Base-by-base conservation (phyloP, 2,113 vertebrate species). In the Chamaetylas fuelleborni region DNA sequence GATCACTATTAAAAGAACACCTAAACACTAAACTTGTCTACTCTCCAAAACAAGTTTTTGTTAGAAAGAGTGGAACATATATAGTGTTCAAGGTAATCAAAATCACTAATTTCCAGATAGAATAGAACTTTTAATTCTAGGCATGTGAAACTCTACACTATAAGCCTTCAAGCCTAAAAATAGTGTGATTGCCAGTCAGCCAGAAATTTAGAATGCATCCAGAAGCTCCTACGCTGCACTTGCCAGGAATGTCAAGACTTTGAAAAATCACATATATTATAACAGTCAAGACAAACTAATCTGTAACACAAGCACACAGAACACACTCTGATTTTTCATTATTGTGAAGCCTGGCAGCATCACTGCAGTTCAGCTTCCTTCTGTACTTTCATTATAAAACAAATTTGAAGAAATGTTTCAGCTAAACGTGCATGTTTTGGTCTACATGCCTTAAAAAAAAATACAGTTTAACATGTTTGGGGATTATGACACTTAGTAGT, bases 231-330 rank as follows among this genome's bases (percentile, higher is more conserved):
- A 96, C 80, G 15, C 94, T 45, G 67, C 79, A 61, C 91, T 97
- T 88, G 76, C 95, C 86, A 95, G 86, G 88, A 97, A 97, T 81
- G 91, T 86, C 88, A 95, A 92, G 94, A 93, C 95, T 95, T 86
- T 70, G 82, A 97, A 95, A 95, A 96, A 85, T 83, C 76, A 70
- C 82, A 77, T 79, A 69, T 36, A 81, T 70, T 88, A 8, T 33
- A 94, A 88, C 67, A 92, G 72, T 83, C 71, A 93, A 93, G 92
- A 94, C 82, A 82, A 92, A 92, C 88, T 90, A 70, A 88, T 90
- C 82, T 93, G 82, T 81, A 93, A 86, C 72, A 88, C 72, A 86
- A 70, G 85, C 79, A 88, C 66, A 88, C 33, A 81, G 36, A 26
- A 66, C 34, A 26, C 5, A 9, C n/a, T 26, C 51, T 19, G 11